Evolutionary conservation across 2,888 invertebrate genomes (phyloP), one percentile per base, ranked within the genome.

Genomic region (Caenorhabditis sp.): DNA sequence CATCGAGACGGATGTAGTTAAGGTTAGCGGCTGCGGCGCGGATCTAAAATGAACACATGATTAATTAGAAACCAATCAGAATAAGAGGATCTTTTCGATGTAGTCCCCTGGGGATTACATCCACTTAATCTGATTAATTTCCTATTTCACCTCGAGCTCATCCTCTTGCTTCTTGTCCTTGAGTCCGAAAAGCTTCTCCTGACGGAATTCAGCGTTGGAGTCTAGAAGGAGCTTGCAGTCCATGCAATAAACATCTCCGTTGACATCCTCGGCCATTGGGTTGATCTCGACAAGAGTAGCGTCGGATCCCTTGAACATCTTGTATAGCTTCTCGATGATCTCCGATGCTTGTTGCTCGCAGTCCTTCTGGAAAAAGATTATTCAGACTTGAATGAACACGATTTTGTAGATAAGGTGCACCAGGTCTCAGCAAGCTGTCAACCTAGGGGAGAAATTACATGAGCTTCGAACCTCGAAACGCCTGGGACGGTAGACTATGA

Each of bases 201-300:
- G 94, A 80, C 98, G 94, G 93, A 96, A 99, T 90, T 95, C 94
- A 0, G 99, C 98, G 94, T 99, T 98, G 93, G 99, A 98, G 93
- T 99, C 99, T 93, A 99, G 98, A 92, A 97, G 96, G 81, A 99
- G 95, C 93, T 99, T 99, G 22, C 99, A 99, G 94, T 99, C 99
- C 84, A 99, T 98, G 61, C 98, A 96, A 74, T 88, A 91, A 12
- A 92, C 92, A 12, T 88, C 85, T 0, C 96, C 96, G 92, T 96
- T 95, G 89, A 95, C 95, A 7, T 98, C 98, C 93, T 98, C 98
- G 0, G 97, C 98, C 88, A 99, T 94, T 1, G 99, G 99, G 94
- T 99, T 99, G 84, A 99, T 98, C 94, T 99, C 99, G 73, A 99
- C 94, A 26, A 99, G 98, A 31, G 96, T 95, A 4, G 98, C 97